A percentile compares a stretch with the other conserved stretches of the same genome.
These are phyloP conservation scores for Microcaecilia unicolor DNA, from an alignment of 2,797 vertebrate species.

Conservation along the genomic window DNA sequence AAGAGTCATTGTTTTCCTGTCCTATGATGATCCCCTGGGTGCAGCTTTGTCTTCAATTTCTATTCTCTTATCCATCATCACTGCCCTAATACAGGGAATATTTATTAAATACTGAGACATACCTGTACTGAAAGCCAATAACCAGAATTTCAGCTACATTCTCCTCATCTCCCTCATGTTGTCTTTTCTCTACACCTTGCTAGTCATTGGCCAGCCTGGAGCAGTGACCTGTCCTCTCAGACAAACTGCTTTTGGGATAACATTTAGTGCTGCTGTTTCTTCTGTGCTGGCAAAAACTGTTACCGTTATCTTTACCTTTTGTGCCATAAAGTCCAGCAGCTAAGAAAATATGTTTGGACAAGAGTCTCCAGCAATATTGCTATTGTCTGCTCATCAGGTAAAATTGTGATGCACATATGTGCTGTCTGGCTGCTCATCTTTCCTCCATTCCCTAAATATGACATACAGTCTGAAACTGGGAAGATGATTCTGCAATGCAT, in stretches of 20 bases:
- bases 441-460: background rate
- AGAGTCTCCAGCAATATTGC: background rate
- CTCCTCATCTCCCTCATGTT: too few species aligned
- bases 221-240: background rate
- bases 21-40: too few species aligned
- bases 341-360: background rate
- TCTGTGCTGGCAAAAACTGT: too few species aligned
- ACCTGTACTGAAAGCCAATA: too few species aligned
- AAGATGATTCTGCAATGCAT: background rate
- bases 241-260: background rate
- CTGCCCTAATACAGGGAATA: too few species aligned
- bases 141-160: too few species aligned
- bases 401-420: background rate
- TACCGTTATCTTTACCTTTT: background rate
- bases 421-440: background rate
- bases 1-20: too few species aligned
- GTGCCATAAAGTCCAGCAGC: background rate
- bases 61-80: too few species aligned
- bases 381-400: background rate
- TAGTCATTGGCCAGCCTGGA: background rate
- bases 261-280: background rate
- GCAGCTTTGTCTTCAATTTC: too few species aligned
- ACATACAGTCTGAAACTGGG: background rate
- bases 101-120: too few species aligned
- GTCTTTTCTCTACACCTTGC: background rate